These are phyloP conservation scores for Aphidoletes aphidimyza DNA, from an alignment of 2,888 invertebrate genomes.

Conservation along the genomic window DNA sequence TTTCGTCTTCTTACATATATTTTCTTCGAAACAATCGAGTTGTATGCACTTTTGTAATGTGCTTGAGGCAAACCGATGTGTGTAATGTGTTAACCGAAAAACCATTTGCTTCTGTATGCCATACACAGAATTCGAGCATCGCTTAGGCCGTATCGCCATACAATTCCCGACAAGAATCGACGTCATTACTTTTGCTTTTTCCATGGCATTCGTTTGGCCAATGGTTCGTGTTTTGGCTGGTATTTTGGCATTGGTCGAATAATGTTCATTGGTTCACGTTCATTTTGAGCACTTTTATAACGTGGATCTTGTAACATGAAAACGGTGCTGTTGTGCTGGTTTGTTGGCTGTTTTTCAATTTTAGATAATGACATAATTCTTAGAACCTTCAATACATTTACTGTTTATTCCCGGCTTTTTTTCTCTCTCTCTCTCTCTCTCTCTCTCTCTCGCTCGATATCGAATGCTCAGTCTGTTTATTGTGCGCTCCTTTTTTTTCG, in stretches of 20 bases:
- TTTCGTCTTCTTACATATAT: background rate
- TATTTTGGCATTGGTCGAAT: slow-evolving; percentile 35
- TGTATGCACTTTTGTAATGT: background rate
- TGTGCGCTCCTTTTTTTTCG: background rate
- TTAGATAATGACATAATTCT: slow-evolving; percentile 48
- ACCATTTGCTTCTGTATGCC: background rate
- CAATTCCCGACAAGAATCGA: background rate
- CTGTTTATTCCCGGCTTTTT: slow-evolving; percentile 7
- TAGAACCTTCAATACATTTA: slow-evolving; percentile 43
- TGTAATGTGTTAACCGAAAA: background rate
- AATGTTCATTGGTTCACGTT: no score
- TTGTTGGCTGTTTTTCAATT: background rate
- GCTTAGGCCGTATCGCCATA: background rate
- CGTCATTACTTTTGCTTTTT: background rate
- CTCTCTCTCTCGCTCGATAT: background rate
- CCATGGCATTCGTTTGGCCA: background rate
- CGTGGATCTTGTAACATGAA: no score
- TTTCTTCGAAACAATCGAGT: background rate
- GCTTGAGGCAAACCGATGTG: background rate
- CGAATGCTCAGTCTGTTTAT: background rate
- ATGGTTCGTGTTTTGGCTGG: background rate
- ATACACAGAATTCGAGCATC: background rate
- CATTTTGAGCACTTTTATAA: no score
- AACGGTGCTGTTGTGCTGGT: background rate
- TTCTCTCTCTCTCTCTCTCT: background rate